Evolutionary conservation across 2,888 invertebrate species (phyloP).

Genomic region (Arctia plantaginis): DNA sequence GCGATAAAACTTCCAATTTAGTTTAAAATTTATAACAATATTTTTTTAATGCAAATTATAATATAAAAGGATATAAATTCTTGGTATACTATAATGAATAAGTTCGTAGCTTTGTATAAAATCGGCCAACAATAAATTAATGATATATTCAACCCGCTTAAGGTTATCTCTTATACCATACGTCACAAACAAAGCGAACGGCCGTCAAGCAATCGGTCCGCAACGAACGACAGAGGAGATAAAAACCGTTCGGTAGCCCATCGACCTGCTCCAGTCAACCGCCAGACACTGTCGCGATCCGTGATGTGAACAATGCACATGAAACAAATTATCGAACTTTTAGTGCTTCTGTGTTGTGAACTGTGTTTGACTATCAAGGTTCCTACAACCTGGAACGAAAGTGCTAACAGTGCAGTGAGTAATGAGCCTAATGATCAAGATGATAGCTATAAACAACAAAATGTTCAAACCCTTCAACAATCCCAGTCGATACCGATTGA

Average conservation of each 20-base stretch:
- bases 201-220: slow-evolving; percentile 77
- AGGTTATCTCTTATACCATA: slow-evolving; percentile 53
- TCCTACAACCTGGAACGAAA: slow-evolving; percentile 71
- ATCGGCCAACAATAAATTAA: neutral
- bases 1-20: neutral
- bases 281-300: slow-evolving; percentile 69
- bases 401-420: slow-evolving; percentile 72
- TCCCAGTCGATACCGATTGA: slow-evolving; percentile 61
- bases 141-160: slow-evolving; percentile 37
- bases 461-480: slow-evolving; percentile 27
- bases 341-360: slow-evolving; percentile 72
- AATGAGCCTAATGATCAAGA: slow-evolving; percentile 50
- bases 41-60: neutral
- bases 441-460: slow-evolving; percentile 54
- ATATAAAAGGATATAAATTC: neutral
- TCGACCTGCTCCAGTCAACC: slow-evolving; percentile 79
- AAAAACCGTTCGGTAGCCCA: slow-evolving; percentile 75
- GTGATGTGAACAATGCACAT: slow-evolving; percentile 82
- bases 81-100: neutral
- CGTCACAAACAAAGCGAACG: slow-evolving; percentile 71
- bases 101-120: neutral
- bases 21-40: neutral
- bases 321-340: slow-evolving; percentile 61
- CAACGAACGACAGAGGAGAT: slow-evolving; percentile 83
- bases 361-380: slow-evolving; percentile 75